Evolutionary conservation across 2,113 vertebrate species (phyloP).

Genomic region (Thomomys bottae): DNA sequence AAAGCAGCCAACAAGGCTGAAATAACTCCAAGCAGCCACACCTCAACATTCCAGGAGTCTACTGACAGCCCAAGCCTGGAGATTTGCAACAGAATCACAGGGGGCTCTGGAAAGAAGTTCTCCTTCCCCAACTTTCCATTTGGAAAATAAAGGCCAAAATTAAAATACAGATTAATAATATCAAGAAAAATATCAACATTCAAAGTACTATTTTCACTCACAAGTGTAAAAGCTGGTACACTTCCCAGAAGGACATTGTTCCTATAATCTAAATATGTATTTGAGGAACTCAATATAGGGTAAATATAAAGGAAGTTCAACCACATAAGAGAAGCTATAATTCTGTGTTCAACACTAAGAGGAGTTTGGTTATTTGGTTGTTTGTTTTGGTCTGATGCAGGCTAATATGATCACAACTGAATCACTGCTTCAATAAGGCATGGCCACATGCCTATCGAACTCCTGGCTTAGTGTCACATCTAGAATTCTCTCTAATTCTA

Average conservation of each 20-base stretch:
- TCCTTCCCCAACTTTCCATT: not conserved
- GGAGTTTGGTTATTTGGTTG: no score
- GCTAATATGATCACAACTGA: not conserved
- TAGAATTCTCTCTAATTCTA: not conserved
- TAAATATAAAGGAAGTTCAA: not conserved
- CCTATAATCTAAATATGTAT: not conserved
- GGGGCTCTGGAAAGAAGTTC: not conserved
- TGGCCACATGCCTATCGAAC: not conserved
- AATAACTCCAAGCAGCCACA: slow-evolving; percentile 30
- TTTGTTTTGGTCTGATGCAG: not conserved
- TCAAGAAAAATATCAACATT: not conserved
- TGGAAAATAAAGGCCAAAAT: slow-evolving; percentile 33
- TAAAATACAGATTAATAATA: slow-evolving; percentile 13
- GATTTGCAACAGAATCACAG: not conserved
- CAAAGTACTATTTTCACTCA: slow-evolving; percentile 1
- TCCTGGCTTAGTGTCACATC: not conserved
- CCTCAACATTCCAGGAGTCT: slow-evolving; percentile 43
- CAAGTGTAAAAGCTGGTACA: not conserved
- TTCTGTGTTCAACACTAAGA: not conserved
- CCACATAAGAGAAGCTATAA: not conserved
- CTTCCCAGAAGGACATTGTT: not conserved
- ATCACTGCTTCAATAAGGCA: not conserved
- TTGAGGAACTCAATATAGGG: not conserved
- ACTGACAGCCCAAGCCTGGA: not conserved
- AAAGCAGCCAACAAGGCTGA: slow-evolving; percentile 15